phyloP scores from a whole-genome alignment of 2,113 vertebrate species.

The Geothlypis trichas region DNA sequence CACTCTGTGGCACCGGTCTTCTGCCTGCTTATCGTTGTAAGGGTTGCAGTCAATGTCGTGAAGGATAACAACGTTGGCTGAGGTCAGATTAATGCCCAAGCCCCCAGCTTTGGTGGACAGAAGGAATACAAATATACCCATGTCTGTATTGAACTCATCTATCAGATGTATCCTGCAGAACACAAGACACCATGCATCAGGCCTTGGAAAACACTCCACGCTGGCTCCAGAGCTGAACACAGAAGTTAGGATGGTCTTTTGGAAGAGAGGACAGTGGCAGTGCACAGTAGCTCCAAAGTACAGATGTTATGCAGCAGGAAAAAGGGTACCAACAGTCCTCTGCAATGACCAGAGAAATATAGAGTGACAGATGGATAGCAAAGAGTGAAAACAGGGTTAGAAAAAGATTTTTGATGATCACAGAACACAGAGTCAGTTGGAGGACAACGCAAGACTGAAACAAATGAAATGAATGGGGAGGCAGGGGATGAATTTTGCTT shows the following conservation, averaged over 20 bases:
- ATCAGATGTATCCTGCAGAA: constrained; percentile 90
- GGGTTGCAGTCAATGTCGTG: constrained; percentile 98
- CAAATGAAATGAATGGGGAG: fast-evolving
- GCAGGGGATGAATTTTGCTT: neutral
- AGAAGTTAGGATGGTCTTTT: neutral
- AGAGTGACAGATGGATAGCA: neutral
- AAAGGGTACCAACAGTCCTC: neutral
- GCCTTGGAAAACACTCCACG: neutral
- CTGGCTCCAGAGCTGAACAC: neutral
- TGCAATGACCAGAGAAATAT: neutral
- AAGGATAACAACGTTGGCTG: constrained; percentile 95
- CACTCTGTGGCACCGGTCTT: constrained; percentile 95
- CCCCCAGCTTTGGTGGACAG: constrained; percentile 96
- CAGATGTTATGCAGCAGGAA: neutral
- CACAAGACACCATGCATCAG: neutral
- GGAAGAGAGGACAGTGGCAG: neutral
- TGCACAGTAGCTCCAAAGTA: neutral
- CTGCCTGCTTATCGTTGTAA: constrained; percentile 97
- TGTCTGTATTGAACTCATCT: constrained; percentile 92
- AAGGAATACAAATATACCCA: constrained; percentile 92
- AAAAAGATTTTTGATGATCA: neutral
- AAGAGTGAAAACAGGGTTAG: neutral
- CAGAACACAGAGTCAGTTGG: neutral
- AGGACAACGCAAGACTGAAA: neutral
- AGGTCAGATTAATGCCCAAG: constrained; percentile 94